A percentile compares a stretch with the other conserved stretches of the same genome.
phyloP scores from a whole-genome alignment of 2,113 vertebrate genomes.

The Podarcis raffonei region DNA sequence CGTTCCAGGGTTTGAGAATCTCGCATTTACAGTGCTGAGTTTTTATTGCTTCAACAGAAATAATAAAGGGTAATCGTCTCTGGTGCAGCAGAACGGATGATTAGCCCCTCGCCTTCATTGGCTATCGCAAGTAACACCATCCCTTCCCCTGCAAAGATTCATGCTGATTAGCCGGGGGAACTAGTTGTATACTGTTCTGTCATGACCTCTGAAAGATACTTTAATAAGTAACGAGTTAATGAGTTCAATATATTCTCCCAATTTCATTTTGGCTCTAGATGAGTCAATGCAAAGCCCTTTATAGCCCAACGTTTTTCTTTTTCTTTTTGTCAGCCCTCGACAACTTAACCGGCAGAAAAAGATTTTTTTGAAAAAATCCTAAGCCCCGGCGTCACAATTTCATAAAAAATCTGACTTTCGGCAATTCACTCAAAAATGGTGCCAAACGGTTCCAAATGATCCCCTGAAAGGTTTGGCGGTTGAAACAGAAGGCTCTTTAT shows the following conservation, averaged over 20 bases:
- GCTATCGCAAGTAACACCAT: neutral
- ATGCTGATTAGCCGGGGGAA: slow-evolving; percentile 3
- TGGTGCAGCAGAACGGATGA: neutral
- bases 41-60: neutral
- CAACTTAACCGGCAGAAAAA: too few relatives aligned
- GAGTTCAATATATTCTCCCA: neutral
- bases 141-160: neutral
- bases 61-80: neutral
- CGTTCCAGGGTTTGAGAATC: neutral
- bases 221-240: slow-evolving; percentile 9
- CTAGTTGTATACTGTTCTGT: neutral
- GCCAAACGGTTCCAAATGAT: too few relatives aligned
- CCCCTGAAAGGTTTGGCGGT: too few relatives aligned
- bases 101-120: neutral
- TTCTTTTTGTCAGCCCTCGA: too few relatives aligned
- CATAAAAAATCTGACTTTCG: too few relatives aligned
- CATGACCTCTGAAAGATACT: slow-evolving; percentile 3
- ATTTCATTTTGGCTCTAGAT: neutral
- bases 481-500: too few relatives aligned
- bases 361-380: too few relatives aligned
- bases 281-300: neutral
- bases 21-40: neutral
- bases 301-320: too few relatives aligned
- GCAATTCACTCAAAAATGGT: too few relatives aligned
- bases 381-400: too few relatives aligned